Evolutionary conservation across 2,888 invertebrate genomes (phyloP).

Genomic region (Eucera pruinosa): DNA sequence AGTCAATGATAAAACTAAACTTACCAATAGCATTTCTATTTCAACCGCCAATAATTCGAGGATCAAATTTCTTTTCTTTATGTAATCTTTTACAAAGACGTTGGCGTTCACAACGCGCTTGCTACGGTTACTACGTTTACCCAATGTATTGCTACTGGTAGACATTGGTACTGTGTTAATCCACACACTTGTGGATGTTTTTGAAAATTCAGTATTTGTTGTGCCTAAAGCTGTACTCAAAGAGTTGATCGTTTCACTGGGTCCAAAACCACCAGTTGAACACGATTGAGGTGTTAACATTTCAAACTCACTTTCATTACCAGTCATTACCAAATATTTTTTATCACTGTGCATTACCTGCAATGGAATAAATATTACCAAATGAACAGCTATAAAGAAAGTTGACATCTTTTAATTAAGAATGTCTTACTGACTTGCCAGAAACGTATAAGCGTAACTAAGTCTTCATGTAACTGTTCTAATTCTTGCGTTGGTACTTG

Average conservation of each 20-base stretch:
- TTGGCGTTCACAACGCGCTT: constrained; percentile 88
- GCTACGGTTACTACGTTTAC: constrained; percentile 91
- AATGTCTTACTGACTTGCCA: constrained; percentile 89
- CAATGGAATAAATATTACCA: not conserved
- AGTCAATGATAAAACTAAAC: too few species aligned
- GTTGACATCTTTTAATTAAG: too few species aligned
- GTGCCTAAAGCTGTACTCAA: constrained; percentile 72
- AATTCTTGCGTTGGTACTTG: constrained; percentile 94
- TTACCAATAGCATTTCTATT: constrained; percentile 94
- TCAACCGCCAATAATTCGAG: constrained; percentile 96
- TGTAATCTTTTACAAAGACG: constrained; percentile 96
- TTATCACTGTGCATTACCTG: constrained; percentile 94
- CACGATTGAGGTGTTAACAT: constrained; percentile 79
- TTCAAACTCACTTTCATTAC: constrained; percentile 89
- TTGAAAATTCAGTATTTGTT: constrained; percentile 77
- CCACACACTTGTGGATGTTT: constrained; percentile 90
- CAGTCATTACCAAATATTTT: constrained; percentile 94
- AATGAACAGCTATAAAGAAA: not conserved
- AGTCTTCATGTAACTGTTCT: constrained; percentile 93
- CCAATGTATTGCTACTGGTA: constrained; percentile 88
- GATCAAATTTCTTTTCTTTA: constrained; percentile 96
- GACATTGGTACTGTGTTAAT: constrained; percentile 96
- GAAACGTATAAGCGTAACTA: constrained; percentile 94
- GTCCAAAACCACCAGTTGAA: constrained; percentile 70
- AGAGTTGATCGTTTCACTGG: constrained; percentile 68